A percentile compares a stretch with the other conserved stretches of the same genome.
These are phyloP conservation scores for Apodemia mormo DNA, from an alignment of 2,888 invertebrate genomes.

Conservation along the genomic window DNA sequence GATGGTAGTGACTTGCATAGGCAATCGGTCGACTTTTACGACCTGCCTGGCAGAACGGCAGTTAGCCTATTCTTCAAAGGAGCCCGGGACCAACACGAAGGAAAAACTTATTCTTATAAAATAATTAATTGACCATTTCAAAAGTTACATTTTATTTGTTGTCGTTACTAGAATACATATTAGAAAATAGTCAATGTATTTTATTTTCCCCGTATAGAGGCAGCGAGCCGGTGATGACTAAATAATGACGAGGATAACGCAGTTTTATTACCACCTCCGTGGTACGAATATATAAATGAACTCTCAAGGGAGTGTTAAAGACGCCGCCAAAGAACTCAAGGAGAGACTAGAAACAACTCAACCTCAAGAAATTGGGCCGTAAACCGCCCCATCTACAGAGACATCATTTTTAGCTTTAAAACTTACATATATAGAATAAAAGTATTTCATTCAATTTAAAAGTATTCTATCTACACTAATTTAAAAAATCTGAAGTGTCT, in stretches of 20 bases:
- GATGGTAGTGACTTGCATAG: too few species aligned
- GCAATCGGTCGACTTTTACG: too few species aligned
- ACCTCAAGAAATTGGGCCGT: conserved; percentile 73
- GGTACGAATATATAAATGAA: conserved; percentile 81
- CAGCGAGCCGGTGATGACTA: conserved; percentile 75
- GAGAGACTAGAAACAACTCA: conserved; percentile 68
- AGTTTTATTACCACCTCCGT: conserved; percentile 79
- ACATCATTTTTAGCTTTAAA: conserved; percentile 68
- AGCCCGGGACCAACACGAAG: too few species aligned
- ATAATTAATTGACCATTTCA: conserved; percentile 18
- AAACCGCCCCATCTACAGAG: conserved; percentile 73
- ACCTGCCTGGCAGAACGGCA: too few species aligned
- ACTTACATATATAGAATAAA: conserved; percentile 58
- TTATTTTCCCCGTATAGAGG: conserved; percentile 60
- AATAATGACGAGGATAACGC: conserved; percentile 81
- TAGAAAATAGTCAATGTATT: conserved; percentile 67
- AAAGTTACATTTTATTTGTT: neutral
- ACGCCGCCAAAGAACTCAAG: conserved; percentile 74
- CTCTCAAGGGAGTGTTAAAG: conserved; percentile 79
- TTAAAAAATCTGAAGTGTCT: too few species aligned
- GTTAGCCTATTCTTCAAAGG: too few species aligned
- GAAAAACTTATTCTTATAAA: neutral
- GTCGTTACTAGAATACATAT: conserved; percentile 1
- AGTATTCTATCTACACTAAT: neutral
- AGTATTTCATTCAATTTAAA: conserved; percentile 39